Evolutionary conservation across 2,113 vertebrate species (phyloP), one percentile per base, ranked within the genome.

Genomic region (Microcebus lehilahytsara): DNA sequence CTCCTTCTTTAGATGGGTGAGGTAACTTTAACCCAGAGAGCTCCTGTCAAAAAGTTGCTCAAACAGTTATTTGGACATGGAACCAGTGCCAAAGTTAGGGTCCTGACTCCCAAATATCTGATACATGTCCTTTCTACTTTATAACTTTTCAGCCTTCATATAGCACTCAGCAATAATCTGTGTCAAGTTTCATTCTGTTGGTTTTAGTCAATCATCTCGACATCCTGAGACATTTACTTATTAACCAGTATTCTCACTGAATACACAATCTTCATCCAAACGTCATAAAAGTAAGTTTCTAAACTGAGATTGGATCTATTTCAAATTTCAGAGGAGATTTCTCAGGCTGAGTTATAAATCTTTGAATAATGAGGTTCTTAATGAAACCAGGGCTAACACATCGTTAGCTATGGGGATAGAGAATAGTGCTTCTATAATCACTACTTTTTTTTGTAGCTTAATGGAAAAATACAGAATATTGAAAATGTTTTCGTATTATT

Each of bases 301-400:
- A 71, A 98, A 80, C 81, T 96, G 60, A 97, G 92, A 97, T 58
- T 66, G 72, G 56, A 92, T 93, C 81, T 93, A 77, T 96, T 96
- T 95, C 94, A 86, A 81, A 96, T 95, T 95, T 97, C 60, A 87
- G 81, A 96, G 92, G 89, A 97, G 93, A 98, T 98, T 98, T 98
- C 97, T 97, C n/a, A 64, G 83, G 85, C 97, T 93, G 97, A 97
- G 89, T 98, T 98, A 98, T 98, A 98, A 98, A 98, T 98, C 97
- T 98, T 97, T 97, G 96, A 98, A 98, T 98, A 99, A 98, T 98
- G 97, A 98, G 98, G 46, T 97, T 98, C 98, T 98, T 98, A 98
- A 98, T 98, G 97, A 98, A 98, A 98, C 95, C 89, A 97, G 94
- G 85, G 32, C 96, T 97, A 98, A 97, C 96, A 97, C 97, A 97